These are phyloP conservation scores for Notospermus geniculatus DNA, from an alignment of 1,140 invertebrate species.

Conservation along the genomic window DNA sequence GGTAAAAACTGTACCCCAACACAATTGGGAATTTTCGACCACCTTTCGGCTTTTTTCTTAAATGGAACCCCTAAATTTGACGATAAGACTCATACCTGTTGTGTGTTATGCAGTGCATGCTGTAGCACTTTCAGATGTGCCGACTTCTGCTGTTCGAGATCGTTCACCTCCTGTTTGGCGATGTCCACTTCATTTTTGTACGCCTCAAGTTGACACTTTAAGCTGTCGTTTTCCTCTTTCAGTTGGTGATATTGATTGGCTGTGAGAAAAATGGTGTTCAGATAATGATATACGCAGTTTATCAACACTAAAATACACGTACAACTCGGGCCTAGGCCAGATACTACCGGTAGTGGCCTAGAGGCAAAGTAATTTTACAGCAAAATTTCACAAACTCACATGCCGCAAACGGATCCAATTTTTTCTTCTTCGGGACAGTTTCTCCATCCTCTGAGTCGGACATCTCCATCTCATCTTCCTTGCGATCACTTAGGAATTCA, in stretches of 20 bases:
- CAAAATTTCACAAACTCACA: background rate
- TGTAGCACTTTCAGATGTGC: conserved; percentile 72
- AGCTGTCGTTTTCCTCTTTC: conserved; percentile 84
- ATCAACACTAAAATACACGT: no score
- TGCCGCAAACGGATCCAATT: conserved; percentile 20
- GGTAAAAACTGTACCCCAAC: no score
- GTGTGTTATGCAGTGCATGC: conserved; percentile 77
- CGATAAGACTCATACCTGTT: conserved; percentile 55
- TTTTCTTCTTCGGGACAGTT: conserved; percentile 30
- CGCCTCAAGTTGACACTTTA: conserved; percentile 88
- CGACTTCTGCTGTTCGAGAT: conserved; percentile 64
- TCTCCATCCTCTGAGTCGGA: conserved; percentile 70
- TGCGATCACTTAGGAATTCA: conserved; percentile 66
- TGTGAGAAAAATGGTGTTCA: no score
- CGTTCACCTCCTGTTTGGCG: conserved; percentile 66
- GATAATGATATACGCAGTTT: no score
- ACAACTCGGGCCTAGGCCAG: no score
- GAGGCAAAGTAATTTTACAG: background rate
- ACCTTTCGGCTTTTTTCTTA: no score
- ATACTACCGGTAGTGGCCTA: no score
- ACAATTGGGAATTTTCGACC: no score
- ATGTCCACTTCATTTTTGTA: conserved; percentile 84
- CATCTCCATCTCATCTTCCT: conserved; percentile 79
- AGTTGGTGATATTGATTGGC: conserved; percentile 30
- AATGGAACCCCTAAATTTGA: no score